Base-by-base conservation (phyloP, 2,797 vertebrate genomes). In the Cyprinella venusta region DNA sequence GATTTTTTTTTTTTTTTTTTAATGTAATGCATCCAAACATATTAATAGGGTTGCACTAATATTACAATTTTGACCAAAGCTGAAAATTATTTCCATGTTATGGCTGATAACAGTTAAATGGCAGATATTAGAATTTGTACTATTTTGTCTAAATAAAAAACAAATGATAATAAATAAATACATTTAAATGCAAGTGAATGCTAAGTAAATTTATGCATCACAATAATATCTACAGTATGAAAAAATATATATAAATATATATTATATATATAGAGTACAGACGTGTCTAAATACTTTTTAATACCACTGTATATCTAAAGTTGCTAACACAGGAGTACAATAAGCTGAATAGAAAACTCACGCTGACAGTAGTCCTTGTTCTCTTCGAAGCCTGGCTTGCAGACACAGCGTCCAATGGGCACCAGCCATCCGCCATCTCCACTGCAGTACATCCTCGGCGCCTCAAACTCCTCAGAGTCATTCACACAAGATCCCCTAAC, bases 351-450 rank as follows among this genome's bases (percentile, higher is more conserved):
- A 5, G 21, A 8, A 26, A 84, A 95, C 95, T 96, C 88, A 96
- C 95, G 87, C 86, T 95, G 94, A 90, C 95, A 96, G 86, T 91
- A 45, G 85, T 95, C 94, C 90, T 93, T 95, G 89, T 92, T 93
- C 90, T 96, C 95, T 89, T 96, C 94, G 36, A 95, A 96, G 79
- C 95, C 95, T 0, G 95, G 94, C 88, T 94, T 95, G 90, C 95
- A 96, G 89, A 94, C 94, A 38, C 95, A 96, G 80, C 95, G 93
- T 67, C 95, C 95, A 69, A 96, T 96, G 45, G 95, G 95, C 69
- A 96, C 95, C 87, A 96, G 92, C 95, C 95, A 96, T 56, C 95
- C 95, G 12, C 95, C 95, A 78, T 96, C 95, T 6, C 95, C 95
- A 4, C 95, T 96, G 88, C 95, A 96, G 91, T 95, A 96, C 95